Percentiles rank a stretch among this genome's conserved stretches.
These are phyloP conservation scores for Anthopleura sola DNA, from an alignment of 64 coral and sea anemone species.

Conservation along the genomic window DNA sequence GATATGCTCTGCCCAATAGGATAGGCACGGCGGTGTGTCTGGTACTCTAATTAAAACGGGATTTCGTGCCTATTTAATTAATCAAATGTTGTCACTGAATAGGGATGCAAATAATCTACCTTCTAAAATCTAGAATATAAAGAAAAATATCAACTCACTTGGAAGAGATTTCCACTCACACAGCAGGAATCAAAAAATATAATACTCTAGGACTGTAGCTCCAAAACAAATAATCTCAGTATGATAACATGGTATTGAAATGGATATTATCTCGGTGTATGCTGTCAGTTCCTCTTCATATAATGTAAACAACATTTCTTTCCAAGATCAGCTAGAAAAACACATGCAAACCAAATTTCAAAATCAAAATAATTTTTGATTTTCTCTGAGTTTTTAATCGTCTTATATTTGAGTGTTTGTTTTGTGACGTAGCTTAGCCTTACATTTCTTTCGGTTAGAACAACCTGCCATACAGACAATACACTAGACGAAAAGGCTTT, in stretches of 20 bases:
- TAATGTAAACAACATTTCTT: not conserved
- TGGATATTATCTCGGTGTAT: not conserved
- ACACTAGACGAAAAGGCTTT: too few species aligned
- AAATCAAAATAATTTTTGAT: too few species aligned
- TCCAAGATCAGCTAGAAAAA: not conserved
- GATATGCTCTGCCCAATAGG: not conserved
- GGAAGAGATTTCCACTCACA: not conserved
- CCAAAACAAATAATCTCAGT: not conserved
- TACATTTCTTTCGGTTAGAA: too few species aligned
- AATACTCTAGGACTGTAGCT: not conserved
- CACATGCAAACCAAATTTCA: not conserved
- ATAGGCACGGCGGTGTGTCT: not conserved
- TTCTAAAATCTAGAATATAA: not conserved
- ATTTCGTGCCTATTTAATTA: not conserved
- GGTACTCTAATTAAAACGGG: not conserved
- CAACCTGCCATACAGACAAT: too few species aligned
- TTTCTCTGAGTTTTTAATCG: too few species aligned
- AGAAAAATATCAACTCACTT: not conserved
- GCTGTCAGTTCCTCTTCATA: not conserved
- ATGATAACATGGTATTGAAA: not conserved
- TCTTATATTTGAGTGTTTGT: too few species aligned
- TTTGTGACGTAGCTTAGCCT: too few species aligned
- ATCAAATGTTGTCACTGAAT: not conserved
- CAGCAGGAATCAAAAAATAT: not conserved
- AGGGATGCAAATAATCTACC: not conserved